Evolutionary conservation across 2,888 invertebrate genomes (phyloP), one percentile per base, ranked within the genome.

Genomic region (Spodoptera littoralis): DNA sequence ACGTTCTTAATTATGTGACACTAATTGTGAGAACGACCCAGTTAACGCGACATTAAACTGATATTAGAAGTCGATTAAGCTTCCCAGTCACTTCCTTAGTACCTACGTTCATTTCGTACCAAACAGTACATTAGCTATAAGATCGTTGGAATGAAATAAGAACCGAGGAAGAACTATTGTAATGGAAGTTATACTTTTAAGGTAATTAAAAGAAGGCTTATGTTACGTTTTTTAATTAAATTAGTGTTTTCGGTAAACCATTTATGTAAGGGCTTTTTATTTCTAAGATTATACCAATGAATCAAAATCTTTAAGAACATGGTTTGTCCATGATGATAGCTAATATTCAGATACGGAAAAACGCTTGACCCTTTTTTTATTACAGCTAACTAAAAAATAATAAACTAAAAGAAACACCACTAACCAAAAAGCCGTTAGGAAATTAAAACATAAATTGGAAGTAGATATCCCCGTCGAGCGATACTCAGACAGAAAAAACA

Each of bases 401-500:
- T 36, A 58, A 64, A 63, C 60, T 64, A 49, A 54, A 42, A 57
- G 63, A 44, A 41, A 62, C 64, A 66, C 68, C 70, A 75, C 49
- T 72, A 58, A 53, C 42, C 53, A 42, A 70, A 65, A 54, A 54
- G 24, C 44, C 65, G 60, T 73, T 77, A 50, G 48, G 68, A 63
- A 73, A 71, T 77, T 71, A 66, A 67, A 43, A 52, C 50, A 65
- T 66, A 68, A 73, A 76, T 72, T 76, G 63, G 59, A 73, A 78
- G 62, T 66, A 73, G 67, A 57, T 55, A 68, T 67, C 54, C 59
- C 58, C 56, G 48, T 53, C 51, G 24, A 69, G 60, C 62, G 66
- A 75, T 73, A 76, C 71, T 69, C 45, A 59, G 69, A 66, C 61
- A 74, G 55, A 75, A 71, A 72, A 80, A 78, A 76, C 74, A 80